These are phyloP conservation scores for Macrotrachela quadricornifera DNA, from an alignment of 1,140 invertebrate species.

Conservation along the genomic window DNA sequence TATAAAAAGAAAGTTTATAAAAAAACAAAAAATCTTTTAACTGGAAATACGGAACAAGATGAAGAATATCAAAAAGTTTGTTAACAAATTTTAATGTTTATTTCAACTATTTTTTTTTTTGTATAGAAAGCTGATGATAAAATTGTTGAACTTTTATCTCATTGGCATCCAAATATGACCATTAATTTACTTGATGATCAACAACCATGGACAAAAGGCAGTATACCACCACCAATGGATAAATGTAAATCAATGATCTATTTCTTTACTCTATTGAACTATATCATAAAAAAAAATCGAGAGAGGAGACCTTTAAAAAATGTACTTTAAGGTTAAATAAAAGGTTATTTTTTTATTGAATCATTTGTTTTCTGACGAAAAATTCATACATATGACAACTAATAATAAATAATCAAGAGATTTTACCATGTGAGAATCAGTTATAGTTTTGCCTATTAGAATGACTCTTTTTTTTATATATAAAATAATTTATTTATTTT, in stretches of 20 bases:
- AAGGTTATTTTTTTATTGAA: constrained; percentile 12
- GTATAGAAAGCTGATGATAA: constrained; percentile 48
- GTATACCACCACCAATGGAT: constrained; percentile 66
- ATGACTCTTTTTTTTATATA: too few relatives aligned
- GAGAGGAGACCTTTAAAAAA: too few relatives aligned
- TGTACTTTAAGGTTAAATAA: too few relatives aligned
- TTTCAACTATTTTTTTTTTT: constrained; percentile 14
- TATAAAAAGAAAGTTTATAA: constrained; percentile 68
- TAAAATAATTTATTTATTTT: too few relatives aligned
- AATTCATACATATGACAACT: too few relatives aligned
- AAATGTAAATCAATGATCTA: too few relatives aligned
- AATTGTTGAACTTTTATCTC: constrained; percentile 64
- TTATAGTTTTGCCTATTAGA: too few relatives aligned
- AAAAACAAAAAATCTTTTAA: constrained; percentile 76
- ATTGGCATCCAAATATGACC: constrained; percentile 97
- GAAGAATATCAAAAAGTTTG: constrained; percentile 25
- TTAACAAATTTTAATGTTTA: not conserved
- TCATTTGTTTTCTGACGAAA: too few relatives aligned
- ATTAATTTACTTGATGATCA: constrained; percentile 82
- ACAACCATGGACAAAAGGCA: constrained; percentile 66
- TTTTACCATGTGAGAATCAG: too few relatives aligned
- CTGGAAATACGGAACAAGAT: constrained; percentile 52
- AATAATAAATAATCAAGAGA: too few relatives aligned
- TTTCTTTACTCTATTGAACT: too few relatives aligned
- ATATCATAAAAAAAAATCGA: not conserved